phyloP scores from a whole-genome alignment of 2,888 invertebrate genomes.

The Pardosa pseudoannulata region DNA sequence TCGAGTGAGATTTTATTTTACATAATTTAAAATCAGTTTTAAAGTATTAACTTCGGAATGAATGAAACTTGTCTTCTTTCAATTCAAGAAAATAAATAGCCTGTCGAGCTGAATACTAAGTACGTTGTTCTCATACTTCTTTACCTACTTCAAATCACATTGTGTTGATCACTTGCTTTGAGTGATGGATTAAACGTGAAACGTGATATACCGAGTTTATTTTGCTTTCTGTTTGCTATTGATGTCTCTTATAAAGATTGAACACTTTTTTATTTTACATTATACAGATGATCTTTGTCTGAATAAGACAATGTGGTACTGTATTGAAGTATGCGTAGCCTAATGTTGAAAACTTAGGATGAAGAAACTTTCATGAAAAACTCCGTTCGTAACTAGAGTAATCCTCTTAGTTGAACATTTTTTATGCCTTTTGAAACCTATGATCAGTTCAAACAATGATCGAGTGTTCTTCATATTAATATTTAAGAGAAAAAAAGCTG shows the following conservation, averaged over 20 bases:
- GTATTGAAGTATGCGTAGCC: not conserved
- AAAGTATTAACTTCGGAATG: too few species aligned
- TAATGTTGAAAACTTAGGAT: not conserved
- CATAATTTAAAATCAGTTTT: too few species aligned
- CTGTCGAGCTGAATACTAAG: not conserved
- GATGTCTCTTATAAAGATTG: not conserved
- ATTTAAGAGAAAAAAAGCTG: not conserved
- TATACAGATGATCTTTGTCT: slow-evolving; percentile 9
- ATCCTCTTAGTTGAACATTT: not conserved
- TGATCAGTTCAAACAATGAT: not conserved
- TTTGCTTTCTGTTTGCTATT: not conserved
- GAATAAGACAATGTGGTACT: not conserved
- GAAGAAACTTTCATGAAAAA: not conserved
- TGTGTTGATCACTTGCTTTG: not conserved
- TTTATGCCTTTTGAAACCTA: not conserved
- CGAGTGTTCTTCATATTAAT: not conserved
- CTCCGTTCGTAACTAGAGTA: not conserved
- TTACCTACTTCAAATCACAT: slow-evolving; percentile 1
- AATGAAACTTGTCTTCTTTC: slow-evolving; percentile 7
- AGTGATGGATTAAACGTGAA: not conserved
- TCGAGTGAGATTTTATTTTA: too few species aligned
- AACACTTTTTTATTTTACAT: not conserved
- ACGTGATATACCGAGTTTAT: not conserved
- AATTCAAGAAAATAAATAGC: not conserved
- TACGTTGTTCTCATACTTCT: not conserved